Base-by-base conservation (phyloP, 1,140 invertebrate species). In the Bilobella aurantiaca region DNA sequence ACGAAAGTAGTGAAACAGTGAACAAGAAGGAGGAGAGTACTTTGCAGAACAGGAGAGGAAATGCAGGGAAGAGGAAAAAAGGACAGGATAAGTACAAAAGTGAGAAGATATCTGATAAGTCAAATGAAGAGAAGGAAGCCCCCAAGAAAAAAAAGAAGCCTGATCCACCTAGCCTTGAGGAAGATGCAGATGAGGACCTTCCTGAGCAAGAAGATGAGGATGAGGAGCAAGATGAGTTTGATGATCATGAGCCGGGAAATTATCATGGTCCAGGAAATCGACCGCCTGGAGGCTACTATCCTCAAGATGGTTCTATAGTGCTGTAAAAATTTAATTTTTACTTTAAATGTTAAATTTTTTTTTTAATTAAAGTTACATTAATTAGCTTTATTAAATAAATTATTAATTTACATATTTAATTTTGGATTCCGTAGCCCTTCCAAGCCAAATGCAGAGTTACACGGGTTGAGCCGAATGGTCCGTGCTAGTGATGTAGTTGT, bases 361-460 rank as follows among this genome's bases (percentile, higher is more conserved):
- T n/a, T n/a, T n/a, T n/a, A n/a, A n/a, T n/a, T n/a, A n/a, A n/a
- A n/a, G n/a, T n/a, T n/a, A n/a, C n/a, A n/a, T n/a, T n/a, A n/a
- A n/a, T n/a, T n/a, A n/a, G n/a, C n/a, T n/a, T n/a, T n/a, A n/a
- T n/a, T n/a, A n/a, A n/a, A n/a, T n/a, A n/a, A n/a, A n/a, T n/a
- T n/a, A n/a, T n/a, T n/a, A n/a, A n/a, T n/a, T n/a, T n/a, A n/a
- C n/a, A n/a, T n/a, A n/a, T n/a, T n/a, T n/a, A n/a, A n/a, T n/a
- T n/a, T n/a, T n/a, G n/a, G n/a, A n/a, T n/a, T n/a, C n/a, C n/a
- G 37, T 46, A 71, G 66, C n/a, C 70, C 70, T 34, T 65, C 70
- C 2, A 72, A 72, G 31, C 70, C 70, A 5, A 72, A 72, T 58
- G 70, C 70, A 29, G 47, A 64, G 16, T 42, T 72, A 30, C 62